A percentile compares a stretch with the other conserved stretches of the same genome.
Evolutionary conservation across 2,797 vertebrate genomes (phyloP).

Genomic region (Stomatorhinus walkeri): DNA sequence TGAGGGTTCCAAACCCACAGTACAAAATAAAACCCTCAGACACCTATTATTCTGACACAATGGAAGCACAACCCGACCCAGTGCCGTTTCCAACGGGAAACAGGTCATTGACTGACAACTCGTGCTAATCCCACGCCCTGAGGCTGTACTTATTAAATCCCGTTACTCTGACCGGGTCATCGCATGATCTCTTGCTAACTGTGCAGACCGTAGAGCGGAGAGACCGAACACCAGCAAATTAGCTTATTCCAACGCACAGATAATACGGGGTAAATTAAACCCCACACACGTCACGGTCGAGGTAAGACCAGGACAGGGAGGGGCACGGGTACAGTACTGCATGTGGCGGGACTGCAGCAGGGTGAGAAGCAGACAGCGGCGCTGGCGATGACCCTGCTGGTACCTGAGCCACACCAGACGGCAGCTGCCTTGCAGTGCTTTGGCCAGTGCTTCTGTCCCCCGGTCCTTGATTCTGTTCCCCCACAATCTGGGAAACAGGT

Average conservation of each 20-base stretch:
- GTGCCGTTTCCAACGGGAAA: neutral
- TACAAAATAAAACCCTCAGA: neutral
- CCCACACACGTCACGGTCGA: neutral
- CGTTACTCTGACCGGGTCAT: neutral
- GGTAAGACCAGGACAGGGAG: neutral
- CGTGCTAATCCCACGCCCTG: neutral
- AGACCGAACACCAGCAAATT: neutral
- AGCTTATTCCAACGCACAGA: neutral
- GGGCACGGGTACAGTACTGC: neutral
- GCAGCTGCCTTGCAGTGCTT: conserved; percentile 57
- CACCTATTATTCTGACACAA: neutral
- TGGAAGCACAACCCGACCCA: neutral
- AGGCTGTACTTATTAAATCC: neutral
- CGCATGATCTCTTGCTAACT: neutral
- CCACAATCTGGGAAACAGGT: conserved; percentile 66
- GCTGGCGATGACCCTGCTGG: neutral
- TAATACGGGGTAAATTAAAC: neutral
- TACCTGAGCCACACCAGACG: conserved; percentile 76
- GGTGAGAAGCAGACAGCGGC: neutral
- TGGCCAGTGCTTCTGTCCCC: conserved; percentile 67
- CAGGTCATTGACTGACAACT: neutral
- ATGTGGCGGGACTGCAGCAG: neutral
- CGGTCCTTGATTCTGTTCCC: conserved; percentile 71
- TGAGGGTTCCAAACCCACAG: neutral
- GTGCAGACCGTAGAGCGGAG: neutral